Base-by-base conservation (phyloP, 2,888 invertebrate species). In the Pelosia muscerda region DNA sequence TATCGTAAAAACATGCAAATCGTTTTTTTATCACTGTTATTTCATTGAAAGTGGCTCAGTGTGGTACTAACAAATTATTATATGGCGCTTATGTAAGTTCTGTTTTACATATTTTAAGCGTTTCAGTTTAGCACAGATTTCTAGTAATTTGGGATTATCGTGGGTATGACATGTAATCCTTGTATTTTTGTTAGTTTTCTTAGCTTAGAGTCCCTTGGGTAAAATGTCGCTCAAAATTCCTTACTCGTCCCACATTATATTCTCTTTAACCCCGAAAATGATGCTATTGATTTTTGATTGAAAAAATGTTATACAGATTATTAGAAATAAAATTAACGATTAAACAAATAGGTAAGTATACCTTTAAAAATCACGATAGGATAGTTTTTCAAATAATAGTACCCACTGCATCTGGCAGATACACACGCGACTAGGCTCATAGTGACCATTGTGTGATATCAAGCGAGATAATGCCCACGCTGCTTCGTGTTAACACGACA, bases 1-100 rank as follows among this genome's bases (percentile, higher is more conserved):
- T 63, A 84, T 82, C 79, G 79, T 78, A 81, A 86, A 83, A 79
- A 80, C 73, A 86, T 86, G 85, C 83, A 82, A 84, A 88, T 76
- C 70, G 73, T 73, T 62, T 76, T 75, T 55, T 75, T 74, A 76
- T 76, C 74, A 62, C 42, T 60, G 70, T 72, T 67, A 66, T 69
- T 72, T 74, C 65, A 76, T 79, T 74, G 63, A 71, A 76, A 15
- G 15, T 31, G 23, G 31, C 26, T 57, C 28, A 72, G 72, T 71
- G 66, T 57, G 55, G 53, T 26, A 67, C 68, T 63, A 59, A 70
- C 69, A 58, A 66, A 26, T 15, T 34, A 31, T 49, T 49, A 49
- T 49, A n/a, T 9, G 9, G 49, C 9, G 49, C 49, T 49, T 49
- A n/a, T n/a, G 9, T n/a, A 19, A 49, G 49, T 49, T 49, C n/a